Conservation (phyloP, 2,113 vertebrate genomes). For the Microtus ochrogaster region DNA sequence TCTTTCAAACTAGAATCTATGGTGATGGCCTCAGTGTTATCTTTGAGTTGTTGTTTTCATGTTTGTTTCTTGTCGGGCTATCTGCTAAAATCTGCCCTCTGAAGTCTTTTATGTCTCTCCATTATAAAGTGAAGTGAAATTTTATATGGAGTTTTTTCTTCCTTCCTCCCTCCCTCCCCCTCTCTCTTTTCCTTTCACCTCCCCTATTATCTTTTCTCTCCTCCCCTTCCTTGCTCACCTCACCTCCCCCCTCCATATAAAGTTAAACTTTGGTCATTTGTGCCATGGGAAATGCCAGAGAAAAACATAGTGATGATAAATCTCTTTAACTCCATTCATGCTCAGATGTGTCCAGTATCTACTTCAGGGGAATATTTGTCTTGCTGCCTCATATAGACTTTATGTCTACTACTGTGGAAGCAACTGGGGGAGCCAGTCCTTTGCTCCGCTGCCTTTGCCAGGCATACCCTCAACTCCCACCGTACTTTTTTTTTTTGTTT, state of each 20-base stretch:
- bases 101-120: background rate
- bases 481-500: too few species aligned
- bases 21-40: conserved; percentile 69
- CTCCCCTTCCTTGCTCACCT: too few species aligned
- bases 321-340: conserved; percentile 65
- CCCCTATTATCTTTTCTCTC: rapidly evolving
- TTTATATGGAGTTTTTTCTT: background rate
- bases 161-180: background rate
- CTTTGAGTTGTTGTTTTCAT: background rate
- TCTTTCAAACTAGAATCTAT: conserved; percentile 78
- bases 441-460: conserved; percentile 1
- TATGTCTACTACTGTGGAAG: conserved; percentile 81
- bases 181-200: too few species aligned
- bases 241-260: background rate
- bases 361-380: conserved; percentile 65
- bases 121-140: background rate
- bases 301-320: conserved; percentile 40
- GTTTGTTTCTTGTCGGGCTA: background rate
- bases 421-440: conserved; percentile 69
- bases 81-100: background rate
- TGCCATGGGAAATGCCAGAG: conserved; percentile 62
- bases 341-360: conserved; percentile 76
- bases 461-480: conserved; percentile 75
- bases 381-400: conserved; percentile 67
- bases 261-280: background rate